These are phyloP conservation scores for western clawed frog (Xenopus tropicalis) DNA, from an alignment of 2,113 vertebrate species.

Conservation along the genomic window UCB_Xtro_10.0 CM004444.2:22346001-22346500, in stretches of 20 bases:
- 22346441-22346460: too few species aligned
- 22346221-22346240: slow-evolving; percentile 73
- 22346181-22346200: slow-evolving; percentile 58
- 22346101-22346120: slow-evolving; percentile 60
- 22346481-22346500: too few species aligned
- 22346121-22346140: slow-evolving; percentile 59
- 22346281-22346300: slow-evolving; percentile 69
- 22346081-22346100: slow-evolving; percentile 58
- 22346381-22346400: slow-evolving; percentile 32
- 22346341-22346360: slow-evolving; percentile 44
- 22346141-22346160: slow-evolving; percentile 55
- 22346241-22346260: slow-evolving; percentile 62
- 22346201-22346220: slow-evolving; percentile 71
- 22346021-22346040: slow-evolving; percentile 57
- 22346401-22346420: background rate
- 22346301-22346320: slow-evolving; percentile 84
- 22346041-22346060: slow-evolving; percentile 52
- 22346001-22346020: slow-evolving; percentile 44
- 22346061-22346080: slow-evolving; percentile 54
- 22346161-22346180: slow-evolving; percentile 47
- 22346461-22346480: too few species aligned
- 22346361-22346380: slow-evolving; percentile 59
- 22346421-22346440: background rate
- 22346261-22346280: slow-evolving; percentile 67
- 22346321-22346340: slow-evolving; percentile 59